These are phyloP conservation scores for Carlito syrichta DNA, from an alignment of 2,113 vertebrate species.

Conservation along the genomic window DNA sequence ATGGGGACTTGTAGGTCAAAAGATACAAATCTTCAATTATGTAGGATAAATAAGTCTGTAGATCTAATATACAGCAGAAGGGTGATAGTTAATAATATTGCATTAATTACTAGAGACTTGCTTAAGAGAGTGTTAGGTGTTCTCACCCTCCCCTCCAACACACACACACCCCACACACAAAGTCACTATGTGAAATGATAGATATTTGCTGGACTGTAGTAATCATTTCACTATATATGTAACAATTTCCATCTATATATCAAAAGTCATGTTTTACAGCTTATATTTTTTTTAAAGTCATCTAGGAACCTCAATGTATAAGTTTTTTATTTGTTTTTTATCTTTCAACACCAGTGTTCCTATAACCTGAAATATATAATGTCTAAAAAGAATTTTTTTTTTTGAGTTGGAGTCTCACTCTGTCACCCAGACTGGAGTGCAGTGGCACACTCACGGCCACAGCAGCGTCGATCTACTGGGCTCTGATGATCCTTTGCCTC, in stretches of 20 bases:
- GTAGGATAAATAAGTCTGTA: background rate
- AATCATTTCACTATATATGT: too few relatives aligned
- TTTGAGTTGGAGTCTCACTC: too few relatives aligned
- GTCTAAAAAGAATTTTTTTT: background rate
- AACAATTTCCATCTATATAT: background rate
- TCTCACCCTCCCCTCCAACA: too few relatives aligned
- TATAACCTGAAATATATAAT: background rate
- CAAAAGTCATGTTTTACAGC: background rate
- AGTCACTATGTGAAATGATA: background rate
- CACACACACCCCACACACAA: background rate
- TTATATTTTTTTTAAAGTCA: background rate
- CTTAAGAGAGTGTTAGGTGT: background rate
- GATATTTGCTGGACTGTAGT: background rate
- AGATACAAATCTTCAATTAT: background rate
- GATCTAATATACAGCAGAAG: background rate
- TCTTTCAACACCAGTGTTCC: background rate
- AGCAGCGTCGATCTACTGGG: too few relatives aligned
- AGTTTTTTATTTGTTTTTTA: background rate
- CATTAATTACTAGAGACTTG: background rate
- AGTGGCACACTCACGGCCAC: too few relatives aligned
- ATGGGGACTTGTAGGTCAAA: background rate
- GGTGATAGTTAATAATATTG: background rate
- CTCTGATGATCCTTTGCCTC: too few relatives aligned
- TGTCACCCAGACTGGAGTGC: too few relatives aligned
- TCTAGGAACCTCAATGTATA: background rate